These are phyloP conservation scores for Dyspetes luteomarginatus DNA, from an alignment of 2,888 invertebrate species.

Conservation along the genomic window DNA sequence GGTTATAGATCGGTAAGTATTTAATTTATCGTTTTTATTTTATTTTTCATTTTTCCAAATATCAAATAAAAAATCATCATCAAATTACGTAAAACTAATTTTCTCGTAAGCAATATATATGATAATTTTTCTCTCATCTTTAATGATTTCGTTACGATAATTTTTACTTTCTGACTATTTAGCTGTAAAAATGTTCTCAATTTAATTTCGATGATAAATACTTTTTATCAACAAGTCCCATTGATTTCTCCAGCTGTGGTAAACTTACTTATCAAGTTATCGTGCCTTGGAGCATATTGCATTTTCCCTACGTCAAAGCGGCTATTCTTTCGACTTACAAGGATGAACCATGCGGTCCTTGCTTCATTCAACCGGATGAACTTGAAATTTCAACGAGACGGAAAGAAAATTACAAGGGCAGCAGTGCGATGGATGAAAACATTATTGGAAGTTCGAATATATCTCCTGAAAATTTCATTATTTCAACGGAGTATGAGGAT, in stretches of 20 bases:
- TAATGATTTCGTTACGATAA: too few relatives aligned
- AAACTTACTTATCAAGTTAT: constrained; percentile 81
- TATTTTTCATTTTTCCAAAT: too few relatives aligned
- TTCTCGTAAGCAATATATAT: too few relatives aligned
- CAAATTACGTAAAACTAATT: too few relatives aligned
- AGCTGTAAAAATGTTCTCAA: background rate
- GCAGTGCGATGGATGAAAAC: background rate
- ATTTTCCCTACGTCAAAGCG: constrained; percentile 82
- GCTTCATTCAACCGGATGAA: constrained; percentile 65
- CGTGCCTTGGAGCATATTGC: constrained; percentile 81
- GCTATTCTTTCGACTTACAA: constrained; percentile 81
- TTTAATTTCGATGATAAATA: too few relatives aligned
- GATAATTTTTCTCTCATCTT: too few relatives aligned
- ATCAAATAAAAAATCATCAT: too few relatives aligned
- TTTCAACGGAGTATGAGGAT: background rate
- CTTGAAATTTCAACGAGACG: background rate
- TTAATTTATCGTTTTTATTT: constrained; percentile 2
- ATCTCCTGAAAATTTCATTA: background rate
- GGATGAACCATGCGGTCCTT: constrained; percentile 81
- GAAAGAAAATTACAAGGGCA: background rate
- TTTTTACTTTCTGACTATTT: background rate
- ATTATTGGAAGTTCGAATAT: background rate
- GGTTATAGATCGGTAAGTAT: constrained; percentile 75
- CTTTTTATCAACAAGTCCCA: constrained; percentile 9
- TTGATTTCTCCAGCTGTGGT: constrained; percentile 76